These are phyloP conservation scores for Danio aesculapii DNA, from an alignment of 2,797 vertebrate species.

Conservation along the genomic window DNA sequence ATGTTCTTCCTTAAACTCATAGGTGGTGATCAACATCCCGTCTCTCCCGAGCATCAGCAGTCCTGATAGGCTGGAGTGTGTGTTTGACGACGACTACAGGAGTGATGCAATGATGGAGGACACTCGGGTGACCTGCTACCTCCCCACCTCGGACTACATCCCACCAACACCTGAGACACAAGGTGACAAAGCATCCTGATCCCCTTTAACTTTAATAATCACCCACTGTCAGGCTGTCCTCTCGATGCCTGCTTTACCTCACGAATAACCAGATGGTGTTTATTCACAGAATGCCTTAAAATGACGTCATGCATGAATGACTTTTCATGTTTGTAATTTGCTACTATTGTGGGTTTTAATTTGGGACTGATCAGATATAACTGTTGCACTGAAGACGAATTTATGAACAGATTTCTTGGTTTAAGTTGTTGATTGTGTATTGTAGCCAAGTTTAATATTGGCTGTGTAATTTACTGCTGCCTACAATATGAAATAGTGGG, in stretches of 20 bases:
- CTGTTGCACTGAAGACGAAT: background rate
- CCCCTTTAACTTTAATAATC: background rate
- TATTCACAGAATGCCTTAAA: background rate
- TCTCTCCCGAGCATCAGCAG: constrained; percentile 65
- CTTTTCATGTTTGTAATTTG: constrained; percentile 33
- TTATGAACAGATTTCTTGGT: background rate
- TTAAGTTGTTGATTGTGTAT: background rate
- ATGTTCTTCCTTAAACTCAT: background rate
- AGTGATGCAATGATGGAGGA: background rate
- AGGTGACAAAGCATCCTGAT: constrained; percentile 75
- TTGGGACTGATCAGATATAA: constrained; percentile 16
- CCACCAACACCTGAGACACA: constrained; percentile 81
- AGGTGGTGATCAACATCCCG: constrained; percentile 75
- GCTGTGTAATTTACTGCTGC: no score
- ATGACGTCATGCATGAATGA: background rate
- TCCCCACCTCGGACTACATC: constrained; percentile 72
- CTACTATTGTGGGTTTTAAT: constrained; percentile 8
- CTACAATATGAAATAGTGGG: no score
- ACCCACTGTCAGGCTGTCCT: background rate
- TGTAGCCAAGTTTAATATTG: background rate
- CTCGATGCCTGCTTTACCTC: background rate
- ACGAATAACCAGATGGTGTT: constrained; percentile 29
- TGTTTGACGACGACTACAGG: constrained; percentile 43
- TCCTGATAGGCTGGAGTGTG: constrained; percentile 63
- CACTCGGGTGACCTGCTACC: constrained; percentile 68